Conservation (phyloP, 2,113 vertebrate species). For the Gambusia affinis region DNA sequence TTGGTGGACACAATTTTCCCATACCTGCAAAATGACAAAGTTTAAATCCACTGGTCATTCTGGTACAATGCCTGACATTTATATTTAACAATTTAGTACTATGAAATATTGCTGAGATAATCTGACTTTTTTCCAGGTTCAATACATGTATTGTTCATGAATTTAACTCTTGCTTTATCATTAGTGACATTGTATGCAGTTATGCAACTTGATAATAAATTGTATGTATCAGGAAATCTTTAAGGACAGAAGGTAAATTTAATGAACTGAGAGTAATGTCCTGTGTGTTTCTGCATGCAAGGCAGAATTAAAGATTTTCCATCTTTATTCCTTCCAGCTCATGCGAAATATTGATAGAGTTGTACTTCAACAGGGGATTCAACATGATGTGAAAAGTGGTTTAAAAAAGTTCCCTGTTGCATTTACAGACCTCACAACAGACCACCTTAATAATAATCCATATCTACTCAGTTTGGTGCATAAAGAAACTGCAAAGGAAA, state of each 20-base stretch:
- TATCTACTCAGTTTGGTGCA: constrained; percentile 20
- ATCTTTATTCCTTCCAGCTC: constrained; percentile 18
- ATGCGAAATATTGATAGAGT: constrained; percentile 14
- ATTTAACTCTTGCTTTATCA: constrained; percentile 16
- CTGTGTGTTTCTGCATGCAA: constrained; percentile 9
- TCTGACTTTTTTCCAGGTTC: not conserved
- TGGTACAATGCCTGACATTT: not conserved
- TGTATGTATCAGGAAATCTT: constrained; percentile 18
- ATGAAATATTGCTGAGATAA: not conserved
- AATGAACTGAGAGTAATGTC: constrained; percentile 26
- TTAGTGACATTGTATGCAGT: constrained; percentile 29
- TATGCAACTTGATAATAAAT: constrained; percentile 41
- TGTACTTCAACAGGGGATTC: constrained; percentile 19
- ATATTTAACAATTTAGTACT: not conserved
- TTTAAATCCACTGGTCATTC: constrained; percentile 2
- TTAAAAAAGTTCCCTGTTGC: constrained; percentile 11
- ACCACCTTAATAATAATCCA: not conserved
- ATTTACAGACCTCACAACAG: constrained; percentile 18
- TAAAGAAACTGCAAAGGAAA: constrained; percentile 42
- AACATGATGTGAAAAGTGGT: constrained; percentile 22
- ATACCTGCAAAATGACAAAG: constrained; percentile 78
- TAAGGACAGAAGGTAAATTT: not conserved
- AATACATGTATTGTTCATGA: not conserved
- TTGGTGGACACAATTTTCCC: constrained; percentile 96
- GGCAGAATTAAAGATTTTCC: constrained; percentile 34